phyloP scores from a whole-genome alignment of 2,888 invertebrate genomes.

The Hoplodrina ambigua region DNA sequence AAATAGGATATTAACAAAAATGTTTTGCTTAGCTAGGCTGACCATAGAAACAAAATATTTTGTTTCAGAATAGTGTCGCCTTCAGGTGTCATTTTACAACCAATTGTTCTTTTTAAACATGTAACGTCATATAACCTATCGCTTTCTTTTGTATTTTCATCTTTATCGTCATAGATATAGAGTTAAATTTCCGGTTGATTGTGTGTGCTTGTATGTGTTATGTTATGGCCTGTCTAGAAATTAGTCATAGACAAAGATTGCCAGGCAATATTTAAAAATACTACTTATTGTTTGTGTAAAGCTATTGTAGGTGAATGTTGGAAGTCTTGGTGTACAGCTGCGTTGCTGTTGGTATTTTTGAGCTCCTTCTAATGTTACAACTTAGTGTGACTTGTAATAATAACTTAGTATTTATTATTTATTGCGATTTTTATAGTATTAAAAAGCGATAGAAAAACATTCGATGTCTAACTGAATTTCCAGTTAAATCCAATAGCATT shows the following conservation, averaged over 20 bases:
- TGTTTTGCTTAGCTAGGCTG: constrained; percentile 69
- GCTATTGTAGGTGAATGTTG: constrained; percentile 64
- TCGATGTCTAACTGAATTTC: not conserved
- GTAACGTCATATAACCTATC: constrained; percentile 37
- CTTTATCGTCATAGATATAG: constrained; percentile 35
- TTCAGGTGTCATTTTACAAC: constrained; percentile 70
- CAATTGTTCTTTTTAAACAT: constrained; percentile 48
- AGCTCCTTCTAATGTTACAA: constrained; percentile 13
- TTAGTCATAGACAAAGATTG: constrained; percentile 78
- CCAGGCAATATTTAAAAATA: constrained; percentile 77
- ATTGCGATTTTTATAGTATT: not conserved
- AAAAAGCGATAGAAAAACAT: too few relatives aligned
- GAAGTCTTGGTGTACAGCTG: constrained; percentile 39
- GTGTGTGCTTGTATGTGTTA: constrained; percentile 34
- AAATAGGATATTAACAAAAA: constrained; percentile 63
- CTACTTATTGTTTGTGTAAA: constrained; percentile 74
- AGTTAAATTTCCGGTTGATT: constrained; percentile 38
- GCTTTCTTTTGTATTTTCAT: constrained; percentile 24
- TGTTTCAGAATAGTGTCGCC: constrained; percentile 67
- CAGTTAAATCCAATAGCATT: not conserved
- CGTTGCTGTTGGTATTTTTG: constrained; percentile 42
- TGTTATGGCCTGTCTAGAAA: constrained; percentile 61
- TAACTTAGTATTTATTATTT: not conserved
- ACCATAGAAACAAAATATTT: constrained; percentile 73
- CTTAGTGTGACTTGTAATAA: constrained; percentile 7